Percentiles rank a stretch among this genome's conserved stretches.
These are phyloP conservation scores for Apostichopus leukothele DNA, from an alignment of 53 echinoderm and acorn worm species.

Conservation along the genomic window DNA sequence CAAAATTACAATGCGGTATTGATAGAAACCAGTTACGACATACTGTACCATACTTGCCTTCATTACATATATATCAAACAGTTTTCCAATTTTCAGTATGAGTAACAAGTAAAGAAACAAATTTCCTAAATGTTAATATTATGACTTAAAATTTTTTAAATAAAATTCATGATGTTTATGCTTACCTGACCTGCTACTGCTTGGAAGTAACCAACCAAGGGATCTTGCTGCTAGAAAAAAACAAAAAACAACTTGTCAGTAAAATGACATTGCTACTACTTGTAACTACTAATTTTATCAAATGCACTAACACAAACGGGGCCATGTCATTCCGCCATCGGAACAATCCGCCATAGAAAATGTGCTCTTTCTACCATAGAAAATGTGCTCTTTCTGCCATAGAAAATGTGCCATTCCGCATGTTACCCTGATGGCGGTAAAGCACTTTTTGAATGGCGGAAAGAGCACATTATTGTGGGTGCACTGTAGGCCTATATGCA, in stretches of 20 bases:
- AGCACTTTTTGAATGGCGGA: no score
- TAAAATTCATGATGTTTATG: background rate
- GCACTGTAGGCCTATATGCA: no score
- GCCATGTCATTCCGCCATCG: no score
- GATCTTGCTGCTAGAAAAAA: conserved; percentile 48
- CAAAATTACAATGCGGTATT: background rate
- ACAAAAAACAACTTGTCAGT: background rate
- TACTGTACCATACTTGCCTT: background rate
- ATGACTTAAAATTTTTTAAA: background rate
- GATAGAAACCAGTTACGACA: background rate
- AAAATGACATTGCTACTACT: no score
- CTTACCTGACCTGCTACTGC: conserved; percentile 72
- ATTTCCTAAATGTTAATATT: background rate
- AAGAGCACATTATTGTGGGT: no score
- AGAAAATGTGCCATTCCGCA: no score
- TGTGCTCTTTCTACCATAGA: no score
- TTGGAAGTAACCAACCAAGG: conserved; percentile 60
- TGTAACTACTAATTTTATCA: no score
- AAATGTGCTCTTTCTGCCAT: no score
- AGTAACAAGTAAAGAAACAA: background rate
- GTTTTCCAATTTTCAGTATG: background rate
- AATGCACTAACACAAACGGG: no score
- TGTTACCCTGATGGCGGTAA: no score
- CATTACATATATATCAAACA: background rate
- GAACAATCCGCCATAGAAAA: no score